phyloP scores from a whole-genome alignment of 1,140 invertebrate species.

The Calliphora vicina region DNA sequence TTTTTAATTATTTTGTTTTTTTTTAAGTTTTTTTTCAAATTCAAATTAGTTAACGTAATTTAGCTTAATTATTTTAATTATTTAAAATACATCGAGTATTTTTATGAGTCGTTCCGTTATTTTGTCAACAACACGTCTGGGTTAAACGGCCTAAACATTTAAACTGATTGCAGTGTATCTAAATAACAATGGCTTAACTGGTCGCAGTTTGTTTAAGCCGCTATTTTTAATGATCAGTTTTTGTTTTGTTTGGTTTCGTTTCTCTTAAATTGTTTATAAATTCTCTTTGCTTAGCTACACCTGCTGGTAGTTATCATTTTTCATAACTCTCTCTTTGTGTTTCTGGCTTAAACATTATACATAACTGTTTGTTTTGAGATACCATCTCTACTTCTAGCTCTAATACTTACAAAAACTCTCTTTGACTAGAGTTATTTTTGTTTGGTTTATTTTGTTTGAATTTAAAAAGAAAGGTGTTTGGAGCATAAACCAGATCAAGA shows the following conservation, averaged over 20 bases:
- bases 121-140: background rate
- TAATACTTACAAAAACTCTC: background rate
- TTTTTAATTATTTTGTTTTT: background rate
- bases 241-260: background rate
- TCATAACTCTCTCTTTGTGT: background rate
- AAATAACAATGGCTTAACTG: background rate
- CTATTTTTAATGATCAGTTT: background rate
- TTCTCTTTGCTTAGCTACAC: background rate
- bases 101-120: background rate
- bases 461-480: background rate
- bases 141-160: constrained; percentile 20
- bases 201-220: background rate
- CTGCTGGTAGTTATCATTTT: background rate
- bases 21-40: background rate
- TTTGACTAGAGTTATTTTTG: no score
- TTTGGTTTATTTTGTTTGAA: no score
- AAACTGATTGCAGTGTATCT: constrained; percentile 5
- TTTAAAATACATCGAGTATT: background rate
- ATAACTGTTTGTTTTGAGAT: background rate
- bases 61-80: no score
- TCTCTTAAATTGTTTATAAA: background rate
- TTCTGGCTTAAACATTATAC: background rate
- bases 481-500: background rate
- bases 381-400: background rate
- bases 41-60: no score